Conservation (phyloP, 2,888 invertebrate species). For the Syrista parreyssii region DNA sequence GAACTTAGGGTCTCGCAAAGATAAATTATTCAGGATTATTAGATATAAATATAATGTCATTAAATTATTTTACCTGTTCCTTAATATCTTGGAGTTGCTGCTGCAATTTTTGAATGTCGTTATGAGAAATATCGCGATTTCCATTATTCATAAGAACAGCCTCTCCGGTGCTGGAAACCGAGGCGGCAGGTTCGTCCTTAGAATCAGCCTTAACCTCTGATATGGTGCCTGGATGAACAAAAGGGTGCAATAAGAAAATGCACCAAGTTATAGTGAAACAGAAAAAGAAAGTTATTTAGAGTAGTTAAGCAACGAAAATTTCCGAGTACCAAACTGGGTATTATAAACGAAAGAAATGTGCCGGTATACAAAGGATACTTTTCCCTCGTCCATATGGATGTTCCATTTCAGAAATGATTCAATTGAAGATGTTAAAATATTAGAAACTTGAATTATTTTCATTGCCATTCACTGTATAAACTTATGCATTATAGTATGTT, state of each 20-base stretch:
- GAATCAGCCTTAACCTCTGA: slow-evolving; percentile 68
- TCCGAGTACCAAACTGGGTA: no score
- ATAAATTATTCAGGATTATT: no score
- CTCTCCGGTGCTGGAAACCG: slow-evolving; percentile 44
- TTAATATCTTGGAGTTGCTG: slow-evolving; percentile 98
- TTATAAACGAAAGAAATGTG: no score
- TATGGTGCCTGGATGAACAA: slow-evolving; percentile 63
- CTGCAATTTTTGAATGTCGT: slow-evolving; percentile 89
- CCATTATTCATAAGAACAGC: slow-evolving; percentile 75
- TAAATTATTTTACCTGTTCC: slow-evolving; percentile 80
- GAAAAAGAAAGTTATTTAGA: not conserved
- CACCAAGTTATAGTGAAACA: not conserved
- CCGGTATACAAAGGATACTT: no score
- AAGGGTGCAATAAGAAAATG: slow-evolving; percentile 32
- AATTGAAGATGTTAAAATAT: no score
- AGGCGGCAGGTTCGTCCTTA: slow-evolving; percentile 64
- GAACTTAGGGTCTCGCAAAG: no score
- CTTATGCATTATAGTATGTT: no score
- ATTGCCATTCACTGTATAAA: no score
- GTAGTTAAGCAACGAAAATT: no score
- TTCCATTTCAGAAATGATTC: no score
- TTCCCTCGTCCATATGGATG: no score
- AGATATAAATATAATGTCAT: not conserved
- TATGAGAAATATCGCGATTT: slow-evolving; percentile 74
- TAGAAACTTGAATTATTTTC: no score